These are phyloP conservation scores for Acrobasis consociella DNA, from an alignment of 2,888 invertebrate species.

Conservation along the genomic window DNA sequence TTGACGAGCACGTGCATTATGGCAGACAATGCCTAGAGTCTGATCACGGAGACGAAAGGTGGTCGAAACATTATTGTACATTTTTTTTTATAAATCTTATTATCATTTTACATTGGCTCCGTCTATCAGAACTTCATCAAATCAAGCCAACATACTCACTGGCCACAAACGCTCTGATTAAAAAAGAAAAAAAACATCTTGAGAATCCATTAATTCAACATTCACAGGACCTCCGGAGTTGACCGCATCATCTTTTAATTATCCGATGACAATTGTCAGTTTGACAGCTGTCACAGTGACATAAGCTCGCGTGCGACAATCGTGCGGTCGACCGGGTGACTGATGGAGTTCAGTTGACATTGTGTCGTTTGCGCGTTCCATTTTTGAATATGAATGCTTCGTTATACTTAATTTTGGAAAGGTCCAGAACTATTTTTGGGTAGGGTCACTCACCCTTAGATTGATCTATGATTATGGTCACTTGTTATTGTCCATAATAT, in stretches of 20 bases:
- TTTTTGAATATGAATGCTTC: slow-evolving; percentile 31
- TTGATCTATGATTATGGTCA: slow-evolving; percentile 1
- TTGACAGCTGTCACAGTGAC: slow-evolving; percentile 32
- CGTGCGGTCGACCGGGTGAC: slow-evolving; percentile 23
- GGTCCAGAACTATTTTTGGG: not conserved
- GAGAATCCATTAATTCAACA: slow-evolving; percentile 24
- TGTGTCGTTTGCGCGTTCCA: slow-evolving; percentile 21
- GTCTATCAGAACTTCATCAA: not conserved
- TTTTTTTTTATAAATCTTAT: not conserved
- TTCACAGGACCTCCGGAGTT: slow-evolving; percentile 44
- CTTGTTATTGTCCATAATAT: not conserved
- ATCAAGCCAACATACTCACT: not conserved
- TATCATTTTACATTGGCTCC: not conserved
- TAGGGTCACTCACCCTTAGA: slow-evolving; percentile 5
- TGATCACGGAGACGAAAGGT: too few relatives aligned
- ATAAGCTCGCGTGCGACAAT: slow-evolving; percentile 34
- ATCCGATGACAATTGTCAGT: slow-evolving; percentile 34
- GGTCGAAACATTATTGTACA: too few relatives aligned
- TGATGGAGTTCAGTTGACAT: slow-evolving; percentile 22
- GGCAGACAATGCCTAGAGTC: too few relatives aligned
- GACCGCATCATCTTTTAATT: slow-evolving; percentile 44
- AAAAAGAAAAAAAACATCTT: slow-evolving; percentile 11
- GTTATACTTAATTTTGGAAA: slow-evolving; percentile 23
- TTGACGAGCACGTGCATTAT: too few relatives aligned
- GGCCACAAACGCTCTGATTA: slow-evolving; percentile 1